Conservation (phyloP, 2,888 invertebrate species). For the Adineta ricciae region DNA sequence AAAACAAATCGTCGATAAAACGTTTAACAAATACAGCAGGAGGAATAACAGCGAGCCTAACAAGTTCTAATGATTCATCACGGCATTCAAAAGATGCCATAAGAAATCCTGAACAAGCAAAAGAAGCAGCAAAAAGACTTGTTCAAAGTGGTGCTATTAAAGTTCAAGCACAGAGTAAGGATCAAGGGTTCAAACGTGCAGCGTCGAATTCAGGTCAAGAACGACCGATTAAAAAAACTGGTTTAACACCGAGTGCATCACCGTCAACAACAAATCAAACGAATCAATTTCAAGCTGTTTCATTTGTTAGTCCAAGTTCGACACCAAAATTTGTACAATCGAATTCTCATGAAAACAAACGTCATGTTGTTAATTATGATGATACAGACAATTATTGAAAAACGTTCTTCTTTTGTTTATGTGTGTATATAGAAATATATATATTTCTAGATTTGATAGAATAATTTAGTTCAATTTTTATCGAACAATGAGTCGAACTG, state of each 20-base stretch:
- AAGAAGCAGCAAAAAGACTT: constrained; percentile 10
- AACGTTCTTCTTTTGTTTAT: not conserved
- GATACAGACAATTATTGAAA: not conserved
- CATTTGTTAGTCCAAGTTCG: not conserved
- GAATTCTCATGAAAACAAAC: not conserved
- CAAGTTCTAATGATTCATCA: not conserved
- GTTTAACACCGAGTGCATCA: not conserved
- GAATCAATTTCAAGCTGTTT: not conserved
- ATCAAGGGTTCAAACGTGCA: constrained; percentile 16
- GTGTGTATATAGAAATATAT: not conserved
- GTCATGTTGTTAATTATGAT: constrained; percentile 14
- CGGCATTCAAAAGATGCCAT: not conserved
- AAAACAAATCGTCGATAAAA: not conserved
- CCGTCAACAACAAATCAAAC: not conserved
- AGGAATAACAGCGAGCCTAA: not conserved
- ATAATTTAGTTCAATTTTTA: not conserved
- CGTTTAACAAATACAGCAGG: not conserved
- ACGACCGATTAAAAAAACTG: not conserved
- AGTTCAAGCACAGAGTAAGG: constrained; percentile 15
- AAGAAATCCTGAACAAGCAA: constrained; percentile 7
- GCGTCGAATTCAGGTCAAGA: not conserved
- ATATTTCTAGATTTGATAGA: not conserved
- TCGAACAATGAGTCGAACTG: constrained; percentile 76
- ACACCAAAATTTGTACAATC: not conserved
- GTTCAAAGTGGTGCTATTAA: constrained; percentile 22